Conservation (phyloP, 1,140 invertebrate genomes). For the Druon quercuslanigerum region DNA sequence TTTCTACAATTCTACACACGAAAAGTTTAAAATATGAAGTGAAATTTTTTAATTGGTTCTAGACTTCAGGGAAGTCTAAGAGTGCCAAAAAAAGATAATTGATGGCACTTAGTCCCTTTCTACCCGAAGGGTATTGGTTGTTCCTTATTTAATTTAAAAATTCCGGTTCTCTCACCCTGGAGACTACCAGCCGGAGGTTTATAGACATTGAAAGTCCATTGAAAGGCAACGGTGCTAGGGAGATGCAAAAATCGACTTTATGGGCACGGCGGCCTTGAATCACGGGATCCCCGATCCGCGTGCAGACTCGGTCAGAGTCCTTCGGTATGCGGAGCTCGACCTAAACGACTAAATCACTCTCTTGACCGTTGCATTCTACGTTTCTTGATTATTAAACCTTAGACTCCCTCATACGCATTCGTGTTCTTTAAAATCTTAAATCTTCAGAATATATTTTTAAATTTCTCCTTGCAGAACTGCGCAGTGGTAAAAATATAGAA, state of each 20-base stretch:
- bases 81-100: too few relatives aligned
- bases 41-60: too few relatives aligned
- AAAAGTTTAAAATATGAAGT: too few relatives aligned
- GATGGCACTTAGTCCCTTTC: too few relatives aligned
- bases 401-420: neutral
- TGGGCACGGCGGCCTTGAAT: constrained; percentile 58
- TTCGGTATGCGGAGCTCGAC: constrained; percentile 61
- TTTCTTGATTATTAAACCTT: constrained; percentile 26
- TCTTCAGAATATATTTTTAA: neutral
- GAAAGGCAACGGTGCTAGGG: neutral
- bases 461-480: too few relatives aligned
- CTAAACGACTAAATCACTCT: constrained; percentile 55
- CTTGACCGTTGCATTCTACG: constrained; percentile 47
- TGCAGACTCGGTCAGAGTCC: constrained; percentile 53
- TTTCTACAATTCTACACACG: too few relatives aligned
- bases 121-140: too few relatives aligned
- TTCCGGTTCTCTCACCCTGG: too few relatives aligned
- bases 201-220: neutral
- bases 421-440: neutral
- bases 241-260: constrained; percentile 28
- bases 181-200: too few relatives aligned
- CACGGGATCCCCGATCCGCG: constrained; percentile 53
- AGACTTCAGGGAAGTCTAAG: too few relatives aligned
- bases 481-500: too few relatives aligned
- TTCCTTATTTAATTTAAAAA: too few relatives aligned